Evolutionary conservation across 2,797 vertebrate genomes (phyloP), one percentile per base, ranked within the genome.

Genomic region (Mycteria americana): DNA sequence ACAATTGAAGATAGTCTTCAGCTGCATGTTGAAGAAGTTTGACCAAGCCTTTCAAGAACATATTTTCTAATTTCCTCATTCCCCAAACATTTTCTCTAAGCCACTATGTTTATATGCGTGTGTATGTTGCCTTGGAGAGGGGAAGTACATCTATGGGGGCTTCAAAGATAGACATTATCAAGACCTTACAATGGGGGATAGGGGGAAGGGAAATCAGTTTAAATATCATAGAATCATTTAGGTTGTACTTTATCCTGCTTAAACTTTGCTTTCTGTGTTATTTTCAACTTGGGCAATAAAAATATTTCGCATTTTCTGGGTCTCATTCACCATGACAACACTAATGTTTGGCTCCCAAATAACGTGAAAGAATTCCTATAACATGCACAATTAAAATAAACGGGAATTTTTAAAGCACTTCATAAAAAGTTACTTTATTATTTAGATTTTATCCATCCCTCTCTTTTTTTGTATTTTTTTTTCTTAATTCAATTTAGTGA

Each of bases 281-380:
- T 87, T 89, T 85, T 83, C 57, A 72, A 74, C 27, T 39, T 30
- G 23, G 39, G 30, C 22, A 92, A 51, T 17, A 86, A 78, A 91
- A 94, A 14, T 50, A 56, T 16, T 74, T 78, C 69, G 84, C 46
- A 37, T 74, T 76, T 90, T 81, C 73, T 78, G 43, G 48, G 30
- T 81, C 35, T 73, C 43, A 12, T 31, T 83, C 83, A 79, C 83
- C 56, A 88, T 69, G 73, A 93, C 76, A 70, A 87, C 63, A 46
- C 25, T 35, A 25, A 74, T 18, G 37, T 41, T 68, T 88, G 73
- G 45, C 53, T 90, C 59, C 41, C 39, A 69, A 85, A 84, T 27
- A 83, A 30, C 23, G 68, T 0, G 7, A n/a, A 68, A 77, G 16
- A 68, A 78, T 62, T 64, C 70, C 91, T 84, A 69, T 39, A 64